Conservation (phyloP, 2,888 invertebrate genomes). For the Phalangium opilio region DNA sequence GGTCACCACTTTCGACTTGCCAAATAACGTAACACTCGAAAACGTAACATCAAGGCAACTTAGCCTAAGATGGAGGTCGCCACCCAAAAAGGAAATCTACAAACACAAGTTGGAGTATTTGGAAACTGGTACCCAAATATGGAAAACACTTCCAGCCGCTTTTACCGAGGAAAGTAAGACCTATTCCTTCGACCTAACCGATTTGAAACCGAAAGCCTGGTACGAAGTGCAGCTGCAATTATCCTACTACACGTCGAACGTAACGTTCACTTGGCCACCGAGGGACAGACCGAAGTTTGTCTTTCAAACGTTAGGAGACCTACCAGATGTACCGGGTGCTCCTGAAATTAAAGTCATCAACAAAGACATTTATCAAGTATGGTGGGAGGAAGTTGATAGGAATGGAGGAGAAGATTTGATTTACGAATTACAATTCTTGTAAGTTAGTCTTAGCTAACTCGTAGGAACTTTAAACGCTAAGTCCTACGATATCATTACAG, state of each 20-base stretch:
- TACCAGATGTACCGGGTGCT: slow-evolving; percentile 60
- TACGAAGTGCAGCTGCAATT: slow-evolving; percentile 57
- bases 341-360: slow-evolving; percentile 57
- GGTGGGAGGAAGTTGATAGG: slow-evolving; percentile 46
- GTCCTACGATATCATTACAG: no score
- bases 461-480: no score
- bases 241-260: slow-evolving; percentile 41
- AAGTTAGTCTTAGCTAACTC: slow-evolving; percentile 12
- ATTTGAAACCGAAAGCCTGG: slow-evolving; percentile 53
- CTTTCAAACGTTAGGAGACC: slow-evolving; percentile 49
- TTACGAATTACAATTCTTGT: slow-evolving; percentile 41
- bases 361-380: slow-evolving; percentile 56
- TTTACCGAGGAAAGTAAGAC: no score
- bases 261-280: slow-evolving; percentile 53
- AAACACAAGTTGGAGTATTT: slow-evolving; percentile 19
- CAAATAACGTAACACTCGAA: slow-evolving; percentile 44
- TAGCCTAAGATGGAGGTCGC: slow-evolving; percentile 50
- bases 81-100: slow-evolving; percentile 20
- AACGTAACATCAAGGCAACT: slow-evolving; percentile 45
- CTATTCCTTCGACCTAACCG: slow-evolving; percentile 21
- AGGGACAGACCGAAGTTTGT: slow-evolving; percentile 44
- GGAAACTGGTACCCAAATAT: no score
- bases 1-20: slow-evolving; percentile 54
- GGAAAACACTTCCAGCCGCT: no score
- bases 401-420: slow-evolving; percentile 17